Conservation (phyloP, 2,113 vertebrate genomes). For the Phalacrocorax pelagicus region DNA sequence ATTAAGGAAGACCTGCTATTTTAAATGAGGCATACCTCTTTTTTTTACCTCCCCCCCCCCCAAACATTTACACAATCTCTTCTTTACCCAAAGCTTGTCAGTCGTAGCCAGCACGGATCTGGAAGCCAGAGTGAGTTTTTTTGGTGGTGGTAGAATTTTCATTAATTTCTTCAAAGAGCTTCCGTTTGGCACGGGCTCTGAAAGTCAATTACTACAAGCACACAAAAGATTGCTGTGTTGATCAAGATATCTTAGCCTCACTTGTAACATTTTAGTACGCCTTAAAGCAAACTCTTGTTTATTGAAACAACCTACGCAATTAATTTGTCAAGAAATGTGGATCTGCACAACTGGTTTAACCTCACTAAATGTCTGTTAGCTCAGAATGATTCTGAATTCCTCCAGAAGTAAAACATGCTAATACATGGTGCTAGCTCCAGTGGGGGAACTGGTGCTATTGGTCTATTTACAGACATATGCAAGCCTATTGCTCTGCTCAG, state of each 20-base stretch:
- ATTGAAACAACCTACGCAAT: not conserved
- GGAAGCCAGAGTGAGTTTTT: not conserved
- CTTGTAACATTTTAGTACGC: not conserved
- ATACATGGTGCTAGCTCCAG: not conserved
- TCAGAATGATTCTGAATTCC: not conserved
- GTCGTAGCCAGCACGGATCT: not conserved
- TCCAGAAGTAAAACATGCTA: not conserved
- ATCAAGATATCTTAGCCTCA: not conserved
- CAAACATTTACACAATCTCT: not conserved
- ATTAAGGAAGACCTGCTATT: constrained; percentile 11
- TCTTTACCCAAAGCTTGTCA: constrained; percentile 7
- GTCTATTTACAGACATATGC: not conserved
- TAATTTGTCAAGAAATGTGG: not conserved
- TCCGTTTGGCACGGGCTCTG: not conserved
- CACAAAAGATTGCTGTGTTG: not conserved
- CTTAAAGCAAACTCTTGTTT: not conserved
- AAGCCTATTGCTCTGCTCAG: not conserved
- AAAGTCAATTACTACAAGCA: not conserved
- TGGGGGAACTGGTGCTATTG: not conserved
- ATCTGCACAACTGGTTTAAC: not conserved
- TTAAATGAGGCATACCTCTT: constrained; percentile 3
- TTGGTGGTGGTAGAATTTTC: not conserved
- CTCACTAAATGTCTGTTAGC: not conserved
- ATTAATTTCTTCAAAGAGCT: not conserved
- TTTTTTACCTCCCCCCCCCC: fast-evolving